Base-by-base conservation (phyloP, 2,888 invertebrate species). In the Leucoma salicis region DNA sequence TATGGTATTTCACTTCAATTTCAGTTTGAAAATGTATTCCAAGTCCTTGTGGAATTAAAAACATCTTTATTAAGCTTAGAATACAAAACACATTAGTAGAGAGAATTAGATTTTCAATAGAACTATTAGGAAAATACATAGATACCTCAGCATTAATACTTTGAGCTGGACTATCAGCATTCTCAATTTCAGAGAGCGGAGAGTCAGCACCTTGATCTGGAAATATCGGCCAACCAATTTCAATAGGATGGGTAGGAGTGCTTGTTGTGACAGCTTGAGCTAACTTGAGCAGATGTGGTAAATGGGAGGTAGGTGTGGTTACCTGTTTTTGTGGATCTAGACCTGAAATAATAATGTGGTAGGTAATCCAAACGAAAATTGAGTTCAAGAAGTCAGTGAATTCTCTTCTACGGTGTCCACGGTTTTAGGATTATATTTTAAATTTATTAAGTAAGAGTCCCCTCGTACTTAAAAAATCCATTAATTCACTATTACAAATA, bases 161-260 rank as follows among this genome's bases (percentile, higher is more conserved):
- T 36, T 82, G 80, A 6, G 74, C 77, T 11, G 86, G 79, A 62
- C 81, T 87, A 18, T 78, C 81, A 8, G 76, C 66, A 11, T 74
- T 83, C 56, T 88, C 88, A 37, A 89, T 89, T 55, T 89, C 89
- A 8, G 88, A 89, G 1, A 89, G 70, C 0, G 88, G 88, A 1
- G 89, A 89, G 27, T 89, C 87, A 16, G 77, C 74, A 10, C 78
- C 80, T 31, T 79, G 78, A 14, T 76, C 81, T 2, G 82, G 71
- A 42, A 89, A 89, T 27, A 87, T 46, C 0, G 80, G 66, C 88
- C 88, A 88, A 0, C 74, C 78, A 1, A 69, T 78, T 4, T 48
- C 47, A 0, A 68, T 62, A 1, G 84, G 71, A 34, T 87, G 78
- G 0, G 88, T 88, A 0, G 89, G 89, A 0, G 89, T 89, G 35